These are phyloP conservation scores for Psittacula cyanocephala DNA, from an alignment of 2,113 vertebrate species.

Conservation along the genomic window DNA sequence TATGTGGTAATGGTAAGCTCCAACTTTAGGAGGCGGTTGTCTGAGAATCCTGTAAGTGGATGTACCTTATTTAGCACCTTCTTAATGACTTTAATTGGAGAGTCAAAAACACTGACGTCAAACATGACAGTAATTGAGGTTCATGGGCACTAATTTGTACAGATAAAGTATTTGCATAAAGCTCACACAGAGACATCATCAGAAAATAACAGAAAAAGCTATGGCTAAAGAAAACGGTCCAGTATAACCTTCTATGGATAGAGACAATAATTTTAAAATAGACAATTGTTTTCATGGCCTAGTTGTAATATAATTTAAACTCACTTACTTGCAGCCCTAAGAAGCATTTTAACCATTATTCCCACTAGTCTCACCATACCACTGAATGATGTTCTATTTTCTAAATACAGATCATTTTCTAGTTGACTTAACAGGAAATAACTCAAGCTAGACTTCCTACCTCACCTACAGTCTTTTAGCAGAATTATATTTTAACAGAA, in stretches of 20 bases:
- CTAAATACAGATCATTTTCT: not conserved
- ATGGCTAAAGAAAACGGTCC: not conserved
- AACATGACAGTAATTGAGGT: not conserved
- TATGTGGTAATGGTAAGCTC: accelerated
- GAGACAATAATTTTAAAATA: not conserved
- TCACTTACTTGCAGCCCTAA: not conserved
- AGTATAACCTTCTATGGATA: not conserved
- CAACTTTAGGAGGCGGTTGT: not conserved
- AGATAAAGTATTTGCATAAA: not conserved
- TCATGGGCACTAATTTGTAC: not conserved
- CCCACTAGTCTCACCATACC: not conserved
- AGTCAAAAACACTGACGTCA: not conserved
- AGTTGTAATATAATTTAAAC: not conserved
- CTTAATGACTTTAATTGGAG: not conserved
- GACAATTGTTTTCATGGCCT: not conserved
- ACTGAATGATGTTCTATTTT: not conserved
- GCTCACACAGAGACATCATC: not conserved
- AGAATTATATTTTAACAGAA: not conserved
- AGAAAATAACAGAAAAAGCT: not conserved
- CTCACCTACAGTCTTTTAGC: not conserved
- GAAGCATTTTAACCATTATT: not conserved
- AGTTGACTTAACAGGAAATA: not conserved
- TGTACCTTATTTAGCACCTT: not conserved
- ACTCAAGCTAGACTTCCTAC: not conserved
- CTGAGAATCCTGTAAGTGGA: not conserved